Evolutionary conservation across 2,797 vertebrate species (phyloP).

Genomic region (Smutsia temminckii): DNA sequence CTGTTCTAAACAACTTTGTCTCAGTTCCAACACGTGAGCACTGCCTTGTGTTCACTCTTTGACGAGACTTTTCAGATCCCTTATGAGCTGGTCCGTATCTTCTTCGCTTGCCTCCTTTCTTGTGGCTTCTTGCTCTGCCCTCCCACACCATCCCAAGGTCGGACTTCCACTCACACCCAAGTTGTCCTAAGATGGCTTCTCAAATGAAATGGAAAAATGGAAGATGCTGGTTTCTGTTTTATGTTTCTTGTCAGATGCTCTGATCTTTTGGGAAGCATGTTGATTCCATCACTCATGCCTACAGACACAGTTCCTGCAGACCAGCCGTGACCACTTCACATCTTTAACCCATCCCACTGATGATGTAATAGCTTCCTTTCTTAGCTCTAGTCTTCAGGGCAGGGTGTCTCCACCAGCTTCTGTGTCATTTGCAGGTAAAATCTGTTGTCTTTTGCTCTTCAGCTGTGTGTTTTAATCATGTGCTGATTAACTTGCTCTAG

Average conservation of each 20-base stretch:
- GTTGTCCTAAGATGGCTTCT: not conserved
- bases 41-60: too few species aligned
- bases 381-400: not conserved
- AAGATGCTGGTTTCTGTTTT: not conserved
- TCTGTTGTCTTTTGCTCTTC: not conserved
- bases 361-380: not conserved
- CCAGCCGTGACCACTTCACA: rapidly evolving
- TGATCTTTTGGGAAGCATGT: not conserved
- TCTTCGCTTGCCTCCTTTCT: too few species aligned
- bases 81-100: too few species aligned
- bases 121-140: not conserved
- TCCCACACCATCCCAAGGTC: not conserved
- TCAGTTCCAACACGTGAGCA: not conserved
- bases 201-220: not conserved
- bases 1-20: not conserved
- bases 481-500: not conserved
- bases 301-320: not conserved
- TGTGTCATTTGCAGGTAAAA: not conserved
- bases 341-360: not conserved
- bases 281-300: not conserved
- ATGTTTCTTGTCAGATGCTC: not conserved
- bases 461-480: not conserved
- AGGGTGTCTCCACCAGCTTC: not conserved
- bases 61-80: too few species aligned
- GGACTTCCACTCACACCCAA: not conserved